These are phyloP conservation scores for Fissipunctia ypsillon DNA, from an alignment of 2,888 invertebrate species.

Conservation along the genomic window DNA sequence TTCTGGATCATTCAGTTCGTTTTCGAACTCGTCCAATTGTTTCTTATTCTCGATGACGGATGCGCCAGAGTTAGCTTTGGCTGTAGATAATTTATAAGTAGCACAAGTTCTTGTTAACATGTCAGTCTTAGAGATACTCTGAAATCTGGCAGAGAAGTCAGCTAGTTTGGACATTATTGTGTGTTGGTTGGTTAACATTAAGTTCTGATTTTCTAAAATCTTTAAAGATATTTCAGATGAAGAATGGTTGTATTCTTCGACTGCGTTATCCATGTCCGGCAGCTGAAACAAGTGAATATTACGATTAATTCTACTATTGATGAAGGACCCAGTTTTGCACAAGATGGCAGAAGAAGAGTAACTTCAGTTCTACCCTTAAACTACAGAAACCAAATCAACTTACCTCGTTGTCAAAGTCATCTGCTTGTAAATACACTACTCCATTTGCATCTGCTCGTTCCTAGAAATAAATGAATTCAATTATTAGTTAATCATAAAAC, in stretches of 20 bases:
- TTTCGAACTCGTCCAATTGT: slow-evolving; percentile 35
- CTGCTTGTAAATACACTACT: slow-evolving; percentile 26
- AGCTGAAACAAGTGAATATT: slow-evolving; percentile 17
- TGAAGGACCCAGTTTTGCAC: not conserved
- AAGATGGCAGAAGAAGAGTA: not conserved
- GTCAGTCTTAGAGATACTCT: slow-evolving; percentile 17
- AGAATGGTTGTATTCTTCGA: slow-evolving; percentile 1
- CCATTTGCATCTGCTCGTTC: slow-evolving; percentile 11
- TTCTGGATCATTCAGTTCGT: slow-evolving; percentile 11
- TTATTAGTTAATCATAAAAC: not conserved
- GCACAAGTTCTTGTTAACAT: slow-evolving; percentile 9
- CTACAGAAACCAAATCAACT: not conserved
- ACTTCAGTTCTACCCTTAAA: not conserved
- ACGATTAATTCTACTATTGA: not conserved
- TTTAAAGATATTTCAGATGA: slow-evolving; percentile 28
- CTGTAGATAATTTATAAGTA: slow-evolving; percentile 5
- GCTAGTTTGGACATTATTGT: slow-evolving; percentile 19
- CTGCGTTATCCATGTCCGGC: not conserved
- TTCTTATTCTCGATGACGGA: slow-evolving; percentile 13
- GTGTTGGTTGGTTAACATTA: slow-evolving; percentile 31
- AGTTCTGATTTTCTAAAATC: slow-evolving; percentile 31
- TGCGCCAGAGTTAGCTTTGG: not conserved
- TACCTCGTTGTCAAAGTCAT: slow-evolving; percentile 26
- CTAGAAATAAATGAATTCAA: slow-evolving; percentile 2
- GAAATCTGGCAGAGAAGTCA: slow-evolving; percentile 7